Conservation (phyloP, 2,797 vertebrate genomes). For the Smutsia gigantea region DNA sequence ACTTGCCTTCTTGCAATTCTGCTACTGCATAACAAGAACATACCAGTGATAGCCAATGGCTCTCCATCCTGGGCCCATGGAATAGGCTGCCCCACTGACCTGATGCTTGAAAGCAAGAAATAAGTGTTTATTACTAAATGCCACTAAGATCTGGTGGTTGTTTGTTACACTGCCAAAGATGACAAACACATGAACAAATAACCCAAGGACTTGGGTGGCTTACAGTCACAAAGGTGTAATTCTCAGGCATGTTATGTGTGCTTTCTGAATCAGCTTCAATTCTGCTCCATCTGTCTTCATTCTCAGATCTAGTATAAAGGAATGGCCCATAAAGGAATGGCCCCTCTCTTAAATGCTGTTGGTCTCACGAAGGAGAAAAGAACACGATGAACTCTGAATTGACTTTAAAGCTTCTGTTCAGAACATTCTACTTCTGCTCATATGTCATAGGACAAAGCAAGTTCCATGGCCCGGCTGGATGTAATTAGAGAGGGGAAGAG, state of each 20-base stretch:
- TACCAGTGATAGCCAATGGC: background rate
- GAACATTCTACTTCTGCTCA: slow-evolving; percentile 20
- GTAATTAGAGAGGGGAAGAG: background rate
- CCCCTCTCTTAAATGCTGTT: background rate
- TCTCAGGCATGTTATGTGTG: background rate
- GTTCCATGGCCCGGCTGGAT: background rate
- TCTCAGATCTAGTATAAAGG: background rate
- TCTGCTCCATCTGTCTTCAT: background rate
- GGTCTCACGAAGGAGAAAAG: background rate
- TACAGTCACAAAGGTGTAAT: background rate
- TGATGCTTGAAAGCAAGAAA: slow-evolving; percentile 38
- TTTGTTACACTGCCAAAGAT: background rate
- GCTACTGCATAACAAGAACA: background rate
- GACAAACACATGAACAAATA: background rate
- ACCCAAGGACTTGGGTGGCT: background rate
- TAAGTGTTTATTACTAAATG: slow-evolving; percentile 23
- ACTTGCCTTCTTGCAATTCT: background rate
- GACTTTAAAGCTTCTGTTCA: background rate
- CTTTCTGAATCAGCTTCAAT: background rate
- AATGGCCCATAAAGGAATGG: too few species aligned
- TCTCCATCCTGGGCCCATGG: background rate
- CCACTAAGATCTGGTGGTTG: background rate
- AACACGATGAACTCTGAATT: background rate
- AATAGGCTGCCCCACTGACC: background rate
- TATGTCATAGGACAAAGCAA: background rate